Evolutionary conservation across 1,140 invertebrate species (phyloP).

Genomic region (Archivesica marissinica): DNA sequence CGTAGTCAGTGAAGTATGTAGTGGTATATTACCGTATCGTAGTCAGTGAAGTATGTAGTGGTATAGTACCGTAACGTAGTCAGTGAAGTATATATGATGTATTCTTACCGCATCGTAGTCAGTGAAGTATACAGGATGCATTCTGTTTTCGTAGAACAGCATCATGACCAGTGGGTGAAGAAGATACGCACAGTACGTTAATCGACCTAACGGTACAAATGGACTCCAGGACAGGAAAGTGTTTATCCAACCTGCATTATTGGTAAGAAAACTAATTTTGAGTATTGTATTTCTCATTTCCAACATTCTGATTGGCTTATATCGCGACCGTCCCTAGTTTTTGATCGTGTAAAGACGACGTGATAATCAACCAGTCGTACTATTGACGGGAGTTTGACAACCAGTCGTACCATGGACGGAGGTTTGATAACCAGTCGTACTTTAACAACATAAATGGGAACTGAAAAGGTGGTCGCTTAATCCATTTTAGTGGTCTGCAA

Average conservation of each 20-base stretch:
- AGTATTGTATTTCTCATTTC: background rate
- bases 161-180: conserved; percentile 88
- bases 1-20: too few relatives aligned
- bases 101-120: conserved; percentile 1
- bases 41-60: too few relatives aligned
- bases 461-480: too few relatives aligned
- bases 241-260: conserved; percentile 87
- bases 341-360: background rate
- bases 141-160: background rate
- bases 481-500: too few relatives aligned
- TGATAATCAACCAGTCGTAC: too few relatives aligned
- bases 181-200: conserved; percentile 96
- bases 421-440: too few relatives aligned
- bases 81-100: background rate
- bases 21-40: too few relatives aligned
- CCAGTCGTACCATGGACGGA: too few relatives aligned
- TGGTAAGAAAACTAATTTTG: background rate
- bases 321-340: background rate
- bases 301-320: background rate
- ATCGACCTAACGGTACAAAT: conserved; percentile 92
- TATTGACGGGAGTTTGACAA: too few relatives aligned
- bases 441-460: too few relatives aligned
- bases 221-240: conserved; percentile 91
- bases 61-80: too few relatives aligned
- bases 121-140: background rate